Base-by-base conservation (phyloP, 2,113 vertebrate genomes). In the Arvicanthis niloticus region DNA sequence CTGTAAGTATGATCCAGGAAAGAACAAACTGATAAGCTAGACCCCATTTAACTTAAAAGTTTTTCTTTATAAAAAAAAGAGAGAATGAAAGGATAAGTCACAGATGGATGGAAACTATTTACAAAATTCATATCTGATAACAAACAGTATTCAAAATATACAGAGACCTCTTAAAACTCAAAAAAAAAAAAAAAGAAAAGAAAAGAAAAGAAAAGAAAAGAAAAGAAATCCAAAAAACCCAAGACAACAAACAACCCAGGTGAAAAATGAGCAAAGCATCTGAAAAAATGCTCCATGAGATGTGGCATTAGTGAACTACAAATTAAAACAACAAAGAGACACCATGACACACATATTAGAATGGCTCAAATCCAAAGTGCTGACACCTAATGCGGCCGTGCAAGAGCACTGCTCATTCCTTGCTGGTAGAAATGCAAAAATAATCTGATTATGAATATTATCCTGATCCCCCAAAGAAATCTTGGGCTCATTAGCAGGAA, bases 361-460 rank as follows among this genome's bases (percentile, higher is more conserved):
- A 86, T 91, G 89, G 62, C 89, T 91, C 40, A 60, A 91, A 45
- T 87, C 48, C 72, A 78, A 94, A 86, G 26, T 65, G 51, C 81
- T 60, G 72, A 77, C 51, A 78, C 34, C 62, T 76, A 68, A 56
- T 37, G 4, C 12, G 56, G 60, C 24, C 15, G 31, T 78, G 48
- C 31, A 78, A 40, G 29, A 78, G 51, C 29, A 70, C 67, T 62
- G 80, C 88, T 86, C 81, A 91, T 91, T 91, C 62, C 4, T 31
- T 95, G 81, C 51, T 91, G 24, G 40, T 86, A 24, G 89, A 78
- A 86, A 60, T 86, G 89, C 93, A 87, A 95, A 94, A 78, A 91
- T 76, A 82, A 88, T 91, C 76, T n/a, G 68, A 70, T 93, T 88
- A 60, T 76, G 65, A 93, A 93, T 95, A 87, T 87, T 95, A 88